Percentiles rank a stretch among this genome's conserved stretches.
Evolutionary conservation across 2,797 vertebrate species (phyloP).

Genomic region (Saguinus oedipus): DNA sequence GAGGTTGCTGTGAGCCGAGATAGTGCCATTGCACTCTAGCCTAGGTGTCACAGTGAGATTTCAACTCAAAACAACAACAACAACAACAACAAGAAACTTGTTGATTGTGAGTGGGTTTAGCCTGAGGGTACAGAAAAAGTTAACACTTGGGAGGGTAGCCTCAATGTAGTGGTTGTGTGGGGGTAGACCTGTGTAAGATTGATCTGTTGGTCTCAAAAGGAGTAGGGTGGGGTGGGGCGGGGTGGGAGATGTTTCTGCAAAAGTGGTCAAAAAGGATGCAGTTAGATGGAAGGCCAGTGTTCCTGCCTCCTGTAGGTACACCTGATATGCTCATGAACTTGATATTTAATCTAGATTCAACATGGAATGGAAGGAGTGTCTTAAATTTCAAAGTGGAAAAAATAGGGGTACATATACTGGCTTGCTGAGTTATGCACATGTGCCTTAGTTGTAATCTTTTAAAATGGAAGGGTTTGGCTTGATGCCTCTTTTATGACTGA

Average conservation of each 20-base stretch:
- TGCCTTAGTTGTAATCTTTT: too few species aligned
- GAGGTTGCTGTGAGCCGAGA: too few species aligned
- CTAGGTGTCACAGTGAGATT: background rate
- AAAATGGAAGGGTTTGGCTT: background rate
- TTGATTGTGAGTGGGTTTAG: background rate
- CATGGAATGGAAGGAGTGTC: background rate
- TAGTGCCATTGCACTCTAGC: background rate
- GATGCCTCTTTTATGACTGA: background rate
- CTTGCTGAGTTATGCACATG: background rate
- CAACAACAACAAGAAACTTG: background rate
- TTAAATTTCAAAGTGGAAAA: background rate
- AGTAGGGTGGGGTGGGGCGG: too few species aligned
- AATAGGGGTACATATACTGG: background rate
- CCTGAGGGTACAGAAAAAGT: background rate
- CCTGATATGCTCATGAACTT: background rate
- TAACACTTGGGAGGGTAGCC: background rate
- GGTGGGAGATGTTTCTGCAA: accelerated
- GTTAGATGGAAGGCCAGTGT: background rate
- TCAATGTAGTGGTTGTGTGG: background rate
- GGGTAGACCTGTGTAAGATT: background rate
- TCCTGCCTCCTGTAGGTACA: background rate
- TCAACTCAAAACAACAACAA: background rate
- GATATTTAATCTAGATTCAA: background rate
- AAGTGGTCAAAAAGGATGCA: background rate
- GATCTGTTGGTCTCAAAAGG: background rate